Percentiles rank a stretch among this genome's conserved stretches.
phyloP scores from a whole-genome alignment of 64 coral and sea anemone genomes.

The Catalaphyllia jardinei region DNA sequence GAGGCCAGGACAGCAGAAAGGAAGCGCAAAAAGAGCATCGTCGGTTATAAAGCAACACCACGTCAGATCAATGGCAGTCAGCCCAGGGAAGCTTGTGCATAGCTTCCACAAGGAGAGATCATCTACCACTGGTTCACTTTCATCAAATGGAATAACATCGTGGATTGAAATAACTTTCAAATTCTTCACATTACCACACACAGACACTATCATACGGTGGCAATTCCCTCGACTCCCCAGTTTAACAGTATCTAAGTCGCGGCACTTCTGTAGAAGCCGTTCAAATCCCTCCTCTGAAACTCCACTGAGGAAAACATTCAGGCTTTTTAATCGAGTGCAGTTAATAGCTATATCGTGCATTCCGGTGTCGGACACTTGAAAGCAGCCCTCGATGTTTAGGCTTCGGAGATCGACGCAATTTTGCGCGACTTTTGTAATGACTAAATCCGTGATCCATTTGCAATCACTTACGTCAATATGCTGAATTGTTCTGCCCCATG shows the following conservation, averaged over 20 bases:
- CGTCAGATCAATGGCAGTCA: slow-evolving; percentile 69
- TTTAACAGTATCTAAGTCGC: slow-evolving; percentile 59
- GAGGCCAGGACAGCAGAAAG: slow-evolving; percentile 51
- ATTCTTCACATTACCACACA: slow-evolving; percentile 48
- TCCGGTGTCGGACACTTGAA: slow-evolving; percentile 67
- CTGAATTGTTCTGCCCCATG: slow-evolving; percentile 72
- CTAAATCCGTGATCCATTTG: slow-evolving; percentile 71
- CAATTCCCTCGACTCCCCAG: slow-evolving; percentile 78
- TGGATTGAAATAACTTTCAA: slow-evolving; percentile 66
- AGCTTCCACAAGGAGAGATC: slow-evolving; percentile 57
- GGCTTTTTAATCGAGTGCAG: slow-evolving; percentile 40
- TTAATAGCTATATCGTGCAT: slow-evolving; percentile 46
- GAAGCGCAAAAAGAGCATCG: slow-evolving; percentile 54
- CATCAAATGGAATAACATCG: slow-evolving; percentile 81
- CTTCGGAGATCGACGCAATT: slow-evolving; percentile 62
- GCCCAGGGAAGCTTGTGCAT: slow-evolving; percentile 60
- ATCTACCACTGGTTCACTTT: slow-evolving; percentile 66
- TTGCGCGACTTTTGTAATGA: slow-evolving; percentile 34
- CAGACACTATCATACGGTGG: slow-evolving; percentile 67
- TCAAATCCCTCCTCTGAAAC: slow-evolving; percentile 65
- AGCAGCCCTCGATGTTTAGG: slow-evolving; percentile 71
- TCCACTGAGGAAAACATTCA: slow-evolving; percentile 71
- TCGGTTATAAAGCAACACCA: slow-evolving; percentile 89
- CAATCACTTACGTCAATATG: slow-evolving; percentile 63
- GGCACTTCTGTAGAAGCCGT: slow-evolving; percentile 52